Conservation (phyloP, 53 echinoderm and acorn worm genomes). For the Astropecten irregularis region DNA sequence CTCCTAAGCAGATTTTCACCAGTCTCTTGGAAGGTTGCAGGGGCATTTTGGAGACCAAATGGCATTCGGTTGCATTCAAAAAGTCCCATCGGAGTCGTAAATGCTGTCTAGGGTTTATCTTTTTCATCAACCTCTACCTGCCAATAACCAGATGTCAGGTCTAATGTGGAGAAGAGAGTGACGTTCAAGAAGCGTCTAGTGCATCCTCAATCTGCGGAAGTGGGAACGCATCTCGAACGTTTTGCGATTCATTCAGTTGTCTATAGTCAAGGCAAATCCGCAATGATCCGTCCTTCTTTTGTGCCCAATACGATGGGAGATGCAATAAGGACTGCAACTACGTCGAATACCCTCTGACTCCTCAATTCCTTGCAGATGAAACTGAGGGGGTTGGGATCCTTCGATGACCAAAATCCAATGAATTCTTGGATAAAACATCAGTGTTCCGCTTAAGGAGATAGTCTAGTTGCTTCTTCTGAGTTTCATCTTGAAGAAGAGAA, state of each 20-base stretch:
- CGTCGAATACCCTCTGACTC: slow-evolving; percentile 12
- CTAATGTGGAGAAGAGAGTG: slow-evolving; percentile 11
- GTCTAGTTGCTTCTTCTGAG: neutral
- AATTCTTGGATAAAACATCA: neutral
- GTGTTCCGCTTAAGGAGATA: slow-evolving; percentile 8
- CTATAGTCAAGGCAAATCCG: slow-evolving; percentile 7
- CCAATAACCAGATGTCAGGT: slow-evolving; percentile 33
- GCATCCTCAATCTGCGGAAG: slow-evolving; percentile 45
- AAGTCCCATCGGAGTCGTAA: too few species aligned
- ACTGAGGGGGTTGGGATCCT: slow-evolving; percentile 8
- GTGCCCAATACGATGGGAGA: slow-evolving; percentile 19
- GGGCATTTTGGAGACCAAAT: too few species aligned
- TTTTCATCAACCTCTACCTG: too few species aligned
- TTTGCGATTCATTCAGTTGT: neutral
- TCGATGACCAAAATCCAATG: slow-evolving; percentile 21
- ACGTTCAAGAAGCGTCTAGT: slow-evolving; percentile 22
- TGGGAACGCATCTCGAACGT: slow-evolving; percentile 32
- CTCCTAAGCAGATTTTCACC: slow-evolving; percentile 34
- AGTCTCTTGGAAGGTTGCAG: slow-evolving; percentile 43
- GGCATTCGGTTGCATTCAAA: too few species aligned
- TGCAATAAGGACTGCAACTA: slow-evolving; percentile 36
- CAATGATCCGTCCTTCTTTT: slow-evolving; percentile 42
- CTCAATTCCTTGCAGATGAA: slow-evolving; percentile 20
- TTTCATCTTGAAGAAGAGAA: neutral
- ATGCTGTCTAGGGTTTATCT: slow-evolving; percentile 43